These are phyloP conservation scores for Callocephalon fimbriatum DNA, from an alignment of 2,113 vertebrate genomes.

Conservation along the genomic window DNA sequence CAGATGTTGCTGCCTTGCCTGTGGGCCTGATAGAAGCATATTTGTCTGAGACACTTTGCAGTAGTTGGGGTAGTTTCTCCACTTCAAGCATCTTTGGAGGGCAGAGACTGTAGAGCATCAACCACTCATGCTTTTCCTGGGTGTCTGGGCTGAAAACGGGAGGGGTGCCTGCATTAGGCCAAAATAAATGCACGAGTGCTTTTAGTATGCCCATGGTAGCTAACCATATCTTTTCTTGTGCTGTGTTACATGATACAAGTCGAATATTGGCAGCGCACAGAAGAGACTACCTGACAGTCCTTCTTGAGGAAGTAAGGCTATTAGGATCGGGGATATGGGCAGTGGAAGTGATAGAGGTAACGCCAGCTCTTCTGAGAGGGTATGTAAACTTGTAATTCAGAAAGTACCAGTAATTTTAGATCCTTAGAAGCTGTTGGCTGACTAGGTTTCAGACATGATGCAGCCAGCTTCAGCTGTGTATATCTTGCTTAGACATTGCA, in stretches of 20 bases:
- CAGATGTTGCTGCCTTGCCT: not conserved
- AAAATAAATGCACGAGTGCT: not conserved
- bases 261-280: not conserved
- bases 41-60: not conserved
- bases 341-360: not conserved
- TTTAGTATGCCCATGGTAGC: not conserved
- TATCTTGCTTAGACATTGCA: not conserved
- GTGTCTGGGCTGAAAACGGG: not conserved
- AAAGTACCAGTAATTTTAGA: not conserved
- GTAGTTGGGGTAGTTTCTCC: not conserved
- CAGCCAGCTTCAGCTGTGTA: not conserved
- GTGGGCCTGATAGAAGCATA: not conserved
- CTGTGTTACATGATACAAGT: not conserved
- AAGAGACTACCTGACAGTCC: not conserved
- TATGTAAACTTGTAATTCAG: not conserved
- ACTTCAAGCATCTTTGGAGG: not conserved
- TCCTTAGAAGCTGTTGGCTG: not conserved
- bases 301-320: not conserved
- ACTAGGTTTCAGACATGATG: not conserved
- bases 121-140: not conserved
- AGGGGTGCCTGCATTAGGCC: not conserved
- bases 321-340: accelerated
- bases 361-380: not conserved
- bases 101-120: not conserved
- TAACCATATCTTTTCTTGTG: not conserved